A percentile compares a stretch with the other conserved stretches of the same genome.
Evolutionary conservation across 1,140 invertebrate genomes (phyloP).

Genomic region (Meloidogyne exigua): DNA sequence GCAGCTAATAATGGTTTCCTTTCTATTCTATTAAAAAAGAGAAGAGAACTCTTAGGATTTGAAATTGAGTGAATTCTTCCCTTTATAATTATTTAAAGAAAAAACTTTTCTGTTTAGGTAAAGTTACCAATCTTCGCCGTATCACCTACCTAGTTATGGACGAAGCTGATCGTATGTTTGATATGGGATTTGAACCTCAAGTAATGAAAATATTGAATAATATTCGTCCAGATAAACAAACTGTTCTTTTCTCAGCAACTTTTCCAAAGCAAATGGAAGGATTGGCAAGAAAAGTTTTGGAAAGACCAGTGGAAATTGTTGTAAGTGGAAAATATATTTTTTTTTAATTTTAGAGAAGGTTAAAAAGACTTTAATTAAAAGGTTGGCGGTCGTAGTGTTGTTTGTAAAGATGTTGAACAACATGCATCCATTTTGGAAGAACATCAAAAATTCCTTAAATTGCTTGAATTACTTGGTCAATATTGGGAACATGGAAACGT

Average conservation of each 20-base stretch:
- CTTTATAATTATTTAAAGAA: too few species aligned
- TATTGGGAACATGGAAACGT: constrained; percentile 89
- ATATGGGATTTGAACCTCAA: constrained; percentile 99
- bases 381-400: constrained; percentile 85
- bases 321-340: constrained; percentile 72
- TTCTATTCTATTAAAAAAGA: constrained; percentile 9
- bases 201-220: constrained; percentile 89
- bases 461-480: constrained; percentile 88
- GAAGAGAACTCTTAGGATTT: too few species aligned
- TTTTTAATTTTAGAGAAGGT: constrained; percentile 16
- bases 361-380: background rate
- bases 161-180: constrained; percentile 99
- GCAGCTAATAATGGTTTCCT: constrained; percentile 85
- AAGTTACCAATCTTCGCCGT: constrained; percentile 89
- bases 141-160: constrained; percentile 96
- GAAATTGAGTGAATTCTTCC: too few species aligned
- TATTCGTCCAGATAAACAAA: constrained; percentile 91
- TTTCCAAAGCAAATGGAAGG: constrained; percentile 99
- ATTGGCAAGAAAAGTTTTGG: constrained; percentile 84
- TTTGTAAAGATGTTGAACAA: constrained; percentile 97
- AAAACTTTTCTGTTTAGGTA: constrained; percentile 65
- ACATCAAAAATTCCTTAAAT: constrained; percentile 88
- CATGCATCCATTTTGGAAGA: constrained; percentile 90
- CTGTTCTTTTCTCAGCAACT: constrained; percentile 97
- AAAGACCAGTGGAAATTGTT: constrained; percentile 89